Evolutionary conservation across 1,140 invertebrate genomes (phyloP).

Genomic region (Ceratina calcarata): DNA sequence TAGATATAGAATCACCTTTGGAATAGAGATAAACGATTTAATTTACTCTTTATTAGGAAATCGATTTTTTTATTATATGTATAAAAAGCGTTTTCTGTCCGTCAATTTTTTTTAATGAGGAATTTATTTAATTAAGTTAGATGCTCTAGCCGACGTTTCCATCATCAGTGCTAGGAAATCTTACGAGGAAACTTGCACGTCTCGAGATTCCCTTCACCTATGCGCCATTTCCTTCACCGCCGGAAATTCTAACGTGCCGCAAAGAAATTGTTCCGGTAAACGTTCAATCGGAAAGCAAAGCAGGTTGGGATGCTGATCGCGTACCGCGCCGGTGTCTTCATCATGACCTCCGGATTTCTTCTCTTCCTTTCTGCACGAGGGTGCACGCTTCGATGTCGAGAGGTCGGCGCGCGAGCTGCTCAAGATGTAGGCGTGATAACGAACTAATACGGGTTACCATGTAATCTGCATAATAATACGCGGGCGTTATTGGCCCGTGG

Average conservation of each 20-base stretch:
- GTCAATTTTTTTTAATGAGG: no score
- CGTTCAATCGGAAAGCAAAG: conserved; percentile 13
- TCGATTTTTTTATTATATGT: no score
- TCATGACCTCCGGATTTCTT: conserved; percentile 15
- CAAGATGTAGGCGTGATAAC: conserved; percentile 78
- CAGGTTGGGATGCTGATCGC: conserved; percentile 43
- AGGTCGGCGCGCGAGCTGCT: conserved; percentile 58
- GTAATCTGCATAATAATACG: conserved; percentile 80
- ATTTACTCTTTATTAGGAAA: no score
- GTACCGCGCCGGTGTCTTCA: conserved; percentile 33
- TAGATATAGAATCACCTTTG: no score
- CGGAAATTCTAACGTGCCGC: neutral
- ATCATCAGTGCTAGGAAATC: no score
- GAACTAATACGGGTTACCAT: conserved; percentile 79
- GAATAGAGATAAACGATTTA: no score
- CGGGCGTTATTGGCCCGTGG: conserved; percentile 74
- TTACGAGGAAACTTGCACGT: no score
- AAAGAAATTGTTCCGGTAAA: conserved; percentile 12
- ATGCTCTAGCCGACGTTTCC: no score
- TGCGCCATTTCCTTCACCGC: no score
- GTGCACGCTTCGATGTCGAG: neutral
- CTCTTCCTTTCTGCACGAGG: conserved; percentile 24
- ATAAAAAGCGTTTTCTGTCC: no score
- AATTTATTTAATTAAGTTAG: no score
- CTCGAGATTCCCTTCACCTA: no score